Evolutionary conservation across 2,797 vertebrate genomes (phyloP), one percentile per base, ranked within the genome.

Genomic region (Aselliscus stoliczkanus): DNA sequence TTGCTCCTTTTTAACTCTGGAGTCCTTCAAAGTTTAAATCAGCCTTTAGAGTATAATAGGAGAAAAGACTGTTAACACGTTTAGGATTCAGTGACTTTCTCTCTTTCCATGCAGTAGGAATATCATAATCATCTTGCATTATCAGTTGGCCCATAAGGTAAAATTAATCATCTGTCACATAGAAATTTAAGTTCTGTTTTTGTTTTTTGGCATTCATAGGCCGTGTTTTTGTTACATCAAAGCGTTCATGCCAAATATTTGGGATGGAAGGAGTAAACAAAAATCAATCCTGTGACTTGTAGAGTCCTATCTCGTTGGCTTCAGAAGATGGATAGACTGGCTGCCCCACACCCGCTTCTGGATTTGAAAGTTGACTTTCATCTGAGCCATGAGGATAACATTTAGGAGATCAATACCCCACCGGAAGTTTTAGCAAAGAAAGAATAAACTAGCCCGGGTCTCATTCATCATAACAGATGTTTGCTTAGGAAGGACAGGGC

Each of bases 221-320:
- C 67, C 69, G 39, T 89, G 72, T 90, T 88, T 97, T 96, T 90
- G 44, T 76, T 88, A 83, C 75, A 76, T 95, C 65, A 86, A 80
- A 94, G 89, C 65, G 58, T 90, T 85, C 21, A 5, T 93, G 88
- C 93, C 82, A 96, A 90, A 94, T 95, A 90, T 84, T 97, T 95
- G 88, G 79, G 42, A 89, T 73, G 47, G 65, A 56, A 93, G 70
- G 58, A 2, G 0, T 95, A 95, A 97, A 90, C 85, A 84, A 83
- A 87, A 84, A 82, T 84, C 94, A 70, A 20, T 88, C 87, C 65
- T 42, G 21, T 11, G 20, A 65, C 84, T 88, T 91, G 91, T 90
- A 83, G 94, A 95, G 93, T 56, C 94, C 58, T 94, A 18, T 95
- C 91, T 70, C 65, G 88, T 77, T 60, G 75, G 56, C 76, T 96